These are phyloP conservation scores for Willisornis vidua DNA, from an alignment of 2,113 vertebrate species.

Conservation along the genomic window DNA sequence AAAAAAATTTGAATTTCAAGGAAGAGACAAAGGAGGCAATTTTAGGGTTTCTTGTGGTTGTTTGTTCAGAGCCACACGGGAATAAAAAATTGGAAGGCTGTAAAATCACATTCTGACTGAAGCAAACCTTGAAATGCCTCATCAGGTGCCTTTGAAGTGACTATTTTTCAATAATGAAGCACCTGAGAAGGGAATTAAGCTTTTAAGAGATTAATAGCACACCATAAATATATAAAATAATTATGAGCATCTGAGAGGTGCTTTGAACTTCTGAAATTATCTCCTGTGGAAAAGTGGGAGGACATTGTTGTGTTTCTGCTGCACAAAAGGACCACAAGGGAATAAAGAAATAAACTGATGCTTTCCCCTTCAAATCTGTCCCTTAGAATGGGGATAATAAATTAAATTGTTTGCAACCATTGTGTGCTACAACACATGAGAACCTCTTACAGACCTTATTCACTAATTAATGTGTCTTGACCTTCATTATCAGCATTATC, in stretches of 20 bases:
- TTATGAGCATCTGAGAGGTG: accelerated
- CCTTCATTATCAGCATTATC: background rate
- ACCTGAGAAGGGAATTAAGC: background rate
- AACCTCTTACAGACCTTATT: accelerated
- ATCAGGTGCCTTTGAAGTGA: background rate
- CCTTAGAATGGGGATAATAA: no score
- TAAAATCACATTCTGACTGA: background rate
- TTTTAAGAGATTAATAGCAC: background rate
- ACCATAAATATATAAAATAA: background rate
- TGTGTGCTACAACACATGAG: no score
- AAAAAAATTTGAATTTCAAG: background rate
- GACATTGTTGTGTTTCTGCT: background rate
- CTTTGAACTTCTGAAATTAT: background rate
- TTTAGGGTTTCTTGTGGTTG: background rate
- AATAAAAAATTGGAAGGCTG: background rate
- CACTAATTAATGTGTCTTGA: accelerated
- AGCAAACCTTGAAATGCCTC: background rate
- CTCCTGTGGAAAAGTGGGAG: accelerated
- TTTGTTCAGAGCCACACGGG: background rate
- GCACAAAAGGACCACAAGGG: background rate
- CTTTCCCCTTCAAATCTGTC: background rate
- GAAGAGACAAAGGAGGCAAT: background rate
- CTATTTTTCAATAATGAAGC: background rate
- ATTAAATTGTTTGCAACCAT: accelerated
- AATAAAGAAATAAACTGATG: background rate